A percentile compares a stretch with the other conserved stretches of the same genome.
These are phyloP conservation scores for Spea bombifrons DNA, from an alignment of 2,113 vertebrate species.

Conservation along the genomic window DNA sequence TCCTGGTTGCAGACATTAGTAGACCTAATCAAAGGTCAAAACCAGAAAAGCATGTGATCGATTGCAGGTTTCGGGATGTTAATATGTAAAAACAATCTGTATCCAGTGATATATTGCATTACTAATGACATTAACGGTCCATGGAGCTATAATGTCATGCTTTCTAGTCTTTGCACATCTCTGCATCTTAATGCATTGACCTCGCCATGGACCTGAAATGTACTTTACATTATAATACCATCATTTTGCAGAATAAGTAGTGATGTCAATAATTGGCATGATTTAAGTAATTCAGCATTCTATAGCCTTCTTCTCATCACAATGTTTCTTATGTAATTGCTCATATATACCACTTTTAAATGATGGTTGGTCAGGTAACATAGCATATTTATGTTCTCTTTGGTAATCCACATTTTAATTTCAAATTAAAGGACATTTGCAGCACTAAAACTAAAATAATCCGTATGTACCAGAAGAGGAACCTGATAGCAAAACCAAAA, in stretches of 20 bases:
- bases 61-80: neutral
- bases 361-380: too few species aligned
- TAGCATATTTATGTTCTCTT: too few species aligned
- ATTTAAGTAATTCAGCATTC: neutral
- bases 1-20: too few species aligned
- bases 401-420: too few species aligned
- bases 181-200: neutral
- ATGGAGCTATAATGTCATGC: neutral
- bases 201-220: neutral
- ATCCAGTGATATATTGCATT: neutral
- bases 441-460: too few species aligned
- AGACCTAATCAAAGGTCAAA: too few species aligned
- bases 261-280: neutral
- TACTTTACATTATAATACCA: neutral
- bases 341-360: too few species aligned
- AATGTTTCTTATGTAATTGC: neutral
- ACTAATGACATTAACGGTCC: neutral
- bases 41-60: too few species aligned
- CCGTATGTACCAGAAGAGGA: too few species aligned
- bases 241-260: neutral
- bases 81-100: neutral
- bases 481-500: too few species aligned
- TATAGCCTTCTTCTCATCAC: neutral
- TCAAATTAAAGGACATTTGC: too few species aligned
- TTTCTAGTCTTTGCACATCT: neutral